These are phyloP conservation scores for Gallinago nigripennis DNA, from an alignment of 2,797 vertebrate species.

Conservation along the genomic window DNA sequence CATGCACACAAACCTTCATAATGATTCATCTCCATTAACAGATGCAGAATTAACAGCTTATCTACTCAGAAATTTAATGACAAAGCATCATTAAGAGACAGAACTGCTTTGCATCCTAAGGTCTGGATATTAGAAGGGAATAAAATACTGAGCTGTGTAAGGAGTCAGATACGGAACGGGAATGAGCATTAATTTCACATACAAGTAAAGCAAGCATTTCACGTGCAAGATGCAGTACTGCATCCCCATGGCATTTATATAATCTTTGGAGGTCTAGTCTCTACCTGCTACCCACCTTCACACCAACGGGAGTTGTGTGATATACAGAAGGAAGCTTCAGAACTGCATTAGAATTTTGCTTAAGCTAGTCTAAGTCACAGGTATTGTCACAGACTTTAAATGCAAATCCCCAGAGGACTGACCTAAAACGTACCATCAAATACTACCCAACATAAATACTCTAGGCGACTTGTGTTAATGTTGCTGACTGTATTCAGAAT, in stretches of 20 bases:
- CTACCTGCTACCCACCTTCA: constrained; percentile 28
- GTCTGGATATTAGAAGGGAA: not conserved
- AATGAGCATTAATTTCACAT: not conserved
- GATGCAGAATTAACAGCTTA: not conserved
- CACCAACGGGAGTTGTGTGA: not conserved
- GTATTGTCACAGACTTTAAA: not conserved
- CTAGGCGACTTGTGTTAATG: not conserved
- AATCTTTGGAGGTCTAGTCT: constrained; percentile 16
- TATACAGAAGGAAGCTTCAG: not conserved
- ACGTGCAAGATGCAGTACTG: not conserved
- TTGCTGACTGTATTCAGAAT: not conserved
- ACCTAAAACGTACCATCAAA: not conserved
- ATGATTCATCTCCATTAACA: not conserved
- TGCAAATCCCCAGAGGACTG: constrained; percentile 27
- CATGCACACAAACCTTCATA: not conserved
- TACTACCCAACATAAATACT: not conserved
- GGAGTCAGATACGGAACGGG: not conserved
- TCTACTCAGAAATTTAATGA: not conserved
- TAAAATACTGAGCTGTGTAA: not conserved
- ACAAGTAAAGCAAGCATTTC: not conserved
- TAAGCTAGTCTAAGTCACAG: not conserved
- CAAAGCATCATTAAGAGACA: not conserved
- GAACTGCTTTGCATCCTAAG: not conserved
- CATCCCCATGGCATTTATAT: not conserved
- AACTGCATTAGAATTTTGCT: not conserved